Conservation (phyloP, 1,140 invertebrate genomes). For the Physella acuta region DNA sequence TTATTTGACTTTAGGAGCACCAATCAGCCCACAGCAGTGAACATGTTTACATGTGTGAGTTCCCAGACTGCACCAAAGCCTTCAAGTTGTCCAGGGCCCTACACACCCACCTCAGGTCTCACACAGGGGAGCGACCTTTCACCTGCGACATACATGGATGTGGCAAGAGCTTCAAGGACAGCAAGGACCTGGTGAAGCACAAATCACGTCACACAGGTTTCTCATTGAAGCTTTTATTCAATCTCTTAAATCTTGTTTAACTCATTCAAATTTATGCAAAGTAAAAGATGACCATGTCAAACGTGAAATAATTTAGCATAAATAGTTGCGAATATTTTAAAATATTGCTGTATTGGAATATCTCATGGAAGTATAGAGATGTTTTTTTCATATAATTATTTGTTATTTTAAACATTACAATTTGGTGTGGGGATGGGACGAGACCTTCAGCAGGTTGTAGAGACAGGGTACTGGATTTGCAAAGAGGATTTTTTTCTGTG, state of each 20-base stretch:
- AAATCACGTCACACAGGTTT: conserved; percentile 7
- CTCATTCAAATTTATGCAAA: background rate
- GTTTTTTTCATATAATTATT: too few species aligned
- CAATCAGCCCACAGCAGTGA: conserved; percentile 2
- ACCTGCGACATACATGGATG: background rate
- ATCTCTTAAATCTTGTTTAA: background rate
- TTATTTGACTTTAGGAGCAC: conserved; percentile 4
- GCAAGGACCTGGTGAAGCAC: background rate
- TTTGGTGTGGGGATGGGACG: too few species aligned
- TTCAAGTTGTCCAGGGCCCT: background rate
- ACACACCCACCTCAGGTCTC: conserved; percentile 4
- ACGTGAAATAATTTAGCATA: too few species aligned
- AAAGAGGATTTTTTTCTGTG: too few species aligned
- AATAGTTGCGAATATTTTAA: background rate
- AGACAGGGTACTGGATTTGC: too few species aligned
- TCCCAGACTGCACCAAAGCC: conserved; percentile 11
- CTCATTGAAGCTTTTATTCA: background rate
- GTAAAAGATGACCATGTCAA: background rate
- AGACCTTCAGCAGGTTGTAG: too few species aligned
- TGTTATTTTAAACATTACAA: too few species aligned
- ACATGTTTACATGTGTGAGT: background rate
- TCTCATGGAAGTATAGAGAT: background rate
- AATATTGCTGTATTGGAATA: background rate
- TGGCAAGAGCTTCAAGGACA: conserved; percentile 7
- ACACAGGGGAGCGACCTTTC: background rate